phyloP scores from a whole-genome alignment of 2,888 invertebrate genomes.

The Physocephala rufipes region DNA sequence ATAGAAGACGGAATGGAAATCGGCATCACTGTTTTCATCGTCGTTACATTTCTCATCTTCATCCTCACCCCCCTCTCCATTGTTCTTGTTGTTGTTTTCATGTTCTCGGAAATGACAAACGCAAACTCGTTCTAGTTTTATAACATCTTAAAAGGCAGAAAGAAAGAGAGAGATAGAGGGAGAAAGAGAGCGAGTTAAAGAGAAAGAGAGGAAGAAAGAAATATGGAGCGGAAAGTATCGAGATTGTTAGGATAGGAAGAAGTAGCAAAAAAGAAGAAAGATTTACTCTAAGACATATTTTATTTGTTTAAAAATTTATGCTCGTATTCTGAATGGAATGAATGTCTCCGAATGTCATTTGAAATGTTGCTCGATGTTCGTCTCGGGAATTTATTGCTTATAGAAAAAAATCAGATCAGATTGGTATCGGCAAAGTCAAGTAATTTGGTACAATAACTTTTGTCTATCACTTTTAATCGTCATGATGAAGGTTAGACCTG shows the following conservation, averaged over 20 bases:
- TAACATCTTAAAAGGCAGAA: neutral
- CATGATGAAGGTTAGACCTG: too few relatives aligned
- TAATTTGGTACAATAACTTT: too few relatives aligned
- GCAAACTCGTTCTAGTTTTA: neutral
- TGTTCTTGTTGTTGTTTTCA: too few relatives aligned
- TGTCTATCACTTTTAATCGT: too few relatives aligned
- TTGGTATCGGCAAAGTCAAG: too few relatives aligned
- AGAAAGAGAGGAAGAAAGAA: neutral
- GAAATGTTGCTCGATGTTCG: too few relatives aligned
- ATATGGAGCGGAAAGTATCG: neutral
- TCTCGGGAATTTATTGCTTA: too few relatives aligned
- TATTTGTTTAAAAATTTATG: slow-evolving; percentile 12
- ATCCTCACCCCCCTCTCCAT: neutral
- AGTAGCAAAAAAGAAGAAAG: neutral
- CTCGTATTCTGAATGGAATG: neutral
- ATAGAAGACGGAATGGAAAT: slow-evolving; percentile 9
- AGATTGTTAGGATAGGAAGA: neutral
- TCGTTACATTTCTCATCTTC: neutral
- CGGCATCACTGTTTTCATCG: neutral
- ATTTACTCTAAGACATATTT: neutral
- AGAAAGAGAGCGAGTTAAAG: neutral
- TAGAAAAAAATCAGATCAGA: too few relatives aligned
- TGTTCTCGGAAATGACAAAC: slow-evolving; percentile 2
- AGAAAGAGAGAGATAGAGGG: neutral
- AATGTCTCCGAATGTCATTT: too few relatives aligned